Evolutionary conservation across 2,797 vertebrate genomes (phyloP).

Genomic region (Smutsia gigantea): DNA sequence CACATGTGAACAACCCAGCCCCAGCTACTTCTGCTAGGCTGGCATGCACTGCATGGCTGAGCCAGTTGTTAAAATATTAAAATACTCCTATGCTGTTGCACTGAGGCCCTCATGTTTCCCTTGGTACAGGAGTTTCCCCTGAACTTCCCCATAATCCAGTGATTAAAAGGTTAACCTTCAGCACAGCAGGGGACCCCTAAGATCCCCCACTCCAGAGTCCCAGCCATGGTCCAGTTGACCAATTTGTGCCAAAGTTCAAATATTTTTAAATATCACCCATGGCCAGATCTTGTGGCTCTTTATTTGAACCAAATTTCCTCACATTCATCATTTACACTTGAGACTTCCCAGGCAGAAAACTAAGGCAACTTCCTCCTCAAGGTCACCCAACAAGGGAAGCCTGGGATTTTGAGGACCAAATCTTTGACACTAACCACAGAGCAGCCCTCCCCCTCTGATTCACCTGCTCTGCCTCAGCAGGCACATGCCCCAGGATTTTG

Average conservation of each 20-base stretch:
- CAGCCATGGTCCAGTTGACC: neutral
- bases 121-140: neutral
- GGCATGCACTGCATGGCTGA: neutral
- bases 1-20: neutral
- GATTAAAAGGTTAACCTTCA: neutral
- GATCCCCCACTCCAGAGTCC: neutral
- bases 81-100: neutral
- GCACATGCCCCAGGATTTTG: neutral
- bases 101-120: neutral
- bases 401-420: neutral
- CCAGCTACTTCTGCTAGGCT: neutral
- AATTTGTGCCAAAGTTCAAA: neutral
- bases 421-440: neutral
- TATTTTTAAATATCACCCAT: neutral
- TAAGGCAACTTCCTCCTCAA: constrained; percentile 49
- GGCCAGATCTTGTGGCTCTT: neutral
- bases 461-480: neutral
- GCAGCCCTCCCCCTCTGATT: neutral
- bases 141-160: neutral
- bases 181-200: neutral
- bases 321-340: neutral
- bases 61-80: neutral
- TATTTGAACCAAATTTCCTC: neutral
- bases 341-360: neutral
- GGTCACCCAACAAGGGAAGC: constrained; percentile 43